Conservation (phyloP, 2,797 vertebrate genomes). For the Poeciliopsis gracilis region DNA sequence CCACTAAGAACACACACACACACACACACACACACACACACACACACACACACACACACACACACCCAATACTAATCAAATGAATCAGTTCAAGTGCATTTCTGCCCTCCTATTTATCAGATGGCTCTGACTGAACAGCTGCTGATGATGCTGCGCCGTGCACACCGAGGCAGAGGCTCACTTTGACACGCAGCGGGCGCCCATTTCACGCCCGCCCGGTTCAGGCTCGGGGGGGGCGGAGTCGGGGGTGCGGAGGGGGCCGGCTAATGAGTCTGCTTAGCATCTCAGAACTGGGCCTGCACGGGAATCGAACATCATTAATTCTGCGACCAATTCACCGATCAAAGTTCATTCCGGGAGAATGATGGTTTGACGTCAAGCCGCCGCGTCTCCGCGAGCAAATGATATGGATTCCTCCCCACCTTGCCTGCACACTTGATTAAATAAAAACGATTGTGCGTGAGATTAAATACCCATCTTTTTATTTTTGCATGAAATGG, state of each 20-base stretch:
- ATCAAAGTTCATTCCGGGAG: conserved; percentile 63
- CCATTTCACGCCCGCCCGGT: conserved; percentile 73
- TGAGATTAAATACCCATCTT: conserved; percentile 36
- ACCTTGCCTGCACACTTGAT: conserved; percentile 31
- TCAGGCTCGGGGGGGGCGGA: conserved; percentile 16
- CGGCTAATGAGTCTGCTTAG: conserved; percentile 73
- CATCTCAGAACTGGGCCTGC: conserved; percentile 62
- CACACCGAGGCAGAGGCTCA: conserved; percentile 55
- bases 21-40: conserved; percentile 33
- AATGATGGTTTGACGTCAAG: conserved; percentile 30
- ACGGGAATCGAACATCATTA: conserved; percentile 73
- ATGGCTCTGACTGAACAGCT: conserved; percentile 53
- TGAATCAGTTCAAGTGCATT: conserved; percentile 74
- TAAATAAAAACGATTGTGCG: conserved; percentile 43
- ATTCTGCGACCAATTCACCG: conserved; percentile 69
- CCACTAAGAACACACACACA: conserved; percentile 15
- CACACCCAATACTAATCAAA: conserved; percentile 74
- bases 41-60: conserved; percentile 29
- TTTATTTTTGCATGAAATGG: conserved; percentile 29
- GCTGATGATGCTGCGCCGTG: conserved; percentile 66
- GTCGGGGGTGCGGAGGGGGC: not conserved
- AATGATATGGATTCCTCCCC: conserved; percentile 28
- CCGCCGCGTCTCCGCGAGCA: conserved; percentile 37
- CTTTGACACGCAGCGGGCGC: conserved; percentile 53
- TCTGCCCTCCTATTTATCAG: conserved; percentile 70